Base-by-base conservation (phyloP, 2,888 invertebrate genomes). In the Aquatica leii region DNA sequence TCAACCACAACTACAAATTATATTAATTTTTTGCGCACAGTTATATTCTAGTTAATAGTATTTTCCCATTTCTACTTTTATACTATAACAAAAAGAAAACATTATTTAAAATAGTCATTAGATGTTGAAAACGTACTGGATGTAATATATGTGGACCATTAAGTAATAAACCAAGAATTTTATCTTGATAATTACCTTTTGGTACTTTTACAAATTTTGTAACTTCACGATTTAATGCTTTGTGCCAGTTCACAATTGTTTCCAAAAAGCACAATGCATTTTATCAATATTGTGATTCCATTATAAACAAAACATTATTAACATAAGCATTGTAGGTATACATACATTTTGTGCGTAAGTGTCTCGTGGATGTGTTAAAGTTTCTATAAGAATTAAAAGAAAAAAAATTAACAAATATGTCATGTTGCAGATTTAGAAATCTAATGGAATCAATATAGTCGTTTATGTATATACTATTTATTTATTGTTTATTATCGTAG, bases 61-160 rank as follows among this genome's bases (percentile, higher is more conserved):
- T 48, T 65, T 65, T 65, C 62, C 62, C 64, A 72, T 75, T 75
- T 76, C 74, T 76, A 76, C 76, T 76, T 76, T 76, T 76, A 76
- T 76, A 74, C 68, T 46, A 11, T 46, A 46, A 70, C 71, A 68
- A 65, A 46, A 20, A 43, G 40, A 65, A 12, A 51, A 49, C 37
- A 65, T 51, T 24, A 24, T 24, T 51, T 55, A 59, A 62, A 58
- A 65, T 62, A 62, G 61, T 48, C 40, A 37, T 12, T 62, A 65
- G 62, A 54, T 61, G 64, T 65, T 62, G 46, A 66, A 59, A 70
- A 71, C 67, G 74, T 74, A 75, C 74, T 76, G 74, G 73, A 69
- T 74, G 74, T 70, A 77, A 76, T 77, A 75, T 74, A 70, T 76
- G 78, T 76, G 78, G 78, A 78, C 78, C 78, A 77, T 72, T 71